Percentiles rank a stretch among this genome's conserved stretches.
Conservation (phyloP, 1,140 invertebrate genomes). For the Pseudomyrmex flavicornis region DNA sequence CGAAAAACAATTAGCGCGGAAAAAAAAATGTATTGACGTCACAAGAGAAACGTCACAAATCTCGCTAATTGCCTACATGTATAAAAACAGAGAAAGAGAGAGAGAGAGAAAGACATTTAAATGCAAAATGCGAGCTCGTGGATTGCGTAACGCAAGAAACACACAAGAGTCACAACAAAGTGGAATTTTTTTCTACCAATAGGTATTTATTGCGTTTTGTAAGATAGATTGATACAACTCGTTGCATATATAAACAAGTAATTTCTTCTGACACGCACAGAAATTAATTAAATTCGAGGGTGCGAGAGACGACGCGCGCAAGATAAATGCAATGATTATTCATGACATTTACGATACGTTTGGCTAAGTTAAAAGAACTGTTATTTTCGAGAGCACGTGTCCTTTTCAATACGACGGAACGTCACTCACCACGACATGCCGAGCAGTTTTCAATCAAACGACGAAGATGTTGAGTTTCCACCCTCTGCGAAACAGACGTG, state of each 20-base stretch:
- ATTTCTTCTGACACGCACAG: slow-evolving; percentile 48
- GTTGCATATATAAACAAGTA: slow-evolving; percentile 49
- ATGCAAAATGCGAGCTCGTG: slow-evolving; percentile 3
- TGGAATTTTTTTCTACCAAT: slow-evolving; percentile 61
- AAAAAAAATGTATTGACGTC: neutral
- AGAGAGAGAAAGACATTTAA: slow-evolving; percentile 13
- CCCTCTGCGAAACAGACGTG: slow-evolving; percentile 86
- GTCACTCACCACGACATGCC: slow-evolving; percentile 86
- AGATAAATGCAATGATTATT: slow-evolving; percentile 27
- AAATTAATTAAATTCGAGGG: slow-evolving; percentile 15
- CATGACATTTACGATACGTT: slow-evolving; percentile 31
- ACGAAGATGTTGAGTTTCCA: slow-evolving; percentile 89
- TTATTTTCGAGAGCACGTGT: slow-evolving; percentile 34
- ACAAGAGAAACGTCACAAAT: neutral
- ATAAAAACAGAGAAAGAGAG: no score
- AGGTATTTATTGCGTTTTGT: slow-evolving; percentile 65
- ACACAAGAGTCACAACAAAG: slow-evolving; percentile 62
- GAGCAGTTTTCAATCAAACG: slow-evolving; percentile 92
- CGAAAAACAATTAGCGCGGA: neutral
- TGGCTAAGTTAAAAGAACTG: slow-evolving; percentile 39
- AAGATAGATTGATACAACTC: slow-evolving; percentile 59
- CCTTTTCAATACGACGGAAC: slow-evolving; percentile 67
- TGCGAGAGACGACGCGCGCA: slow-evolving; percentile 30
- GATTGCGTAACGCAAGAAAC: slow-evolving; percentile 27
- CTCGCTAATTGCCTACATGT: slow-evolving; percentile 12